Percentiles rank a stretch among this genome's conserved stretches.
phyloP scores from a whole-genome alignment of 2,888 invertebrate species.

The Agrotis clavis region DNA sequence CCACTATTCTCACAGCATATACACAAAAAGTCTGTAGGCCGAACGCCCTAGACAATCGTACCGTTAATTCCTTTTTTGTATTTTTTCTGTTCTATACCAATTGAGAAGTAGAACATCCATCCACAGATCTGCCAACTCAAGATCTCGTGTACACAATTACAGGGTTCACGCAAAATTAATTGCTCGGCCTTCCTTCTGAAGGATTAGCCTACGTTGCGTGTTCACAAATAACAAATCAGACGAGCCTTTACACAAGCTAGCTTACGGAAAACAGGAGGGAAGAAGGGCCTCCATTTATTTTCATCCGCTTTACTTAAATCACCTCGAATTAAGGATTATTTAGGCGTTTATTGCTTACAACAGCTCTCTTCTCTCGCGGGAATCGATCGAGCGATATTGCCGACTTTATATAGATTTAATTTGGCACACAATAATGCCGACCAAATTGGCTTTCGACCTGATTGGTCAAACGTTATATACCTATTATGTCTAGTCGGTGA shows the following conservation, averaged over 20 bases:
- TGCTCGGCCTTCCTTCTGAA: conserved; percentile 64
- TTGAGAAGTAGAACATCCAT: conserved; percentile 24
- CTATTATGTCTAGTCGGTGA: conserved; percentile 22
- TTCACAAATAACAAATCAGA: conserved; percentile 75
- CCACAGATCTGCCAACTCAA: conserved; percentile 1
- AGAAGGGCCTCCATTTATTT: conserved; percentile 77
- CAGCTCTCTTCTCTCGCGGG: conserved; percentile 52
- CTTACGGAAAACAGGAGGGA: conserved; percentile 61
- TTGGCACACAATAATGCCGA: conserved; percentile 38
- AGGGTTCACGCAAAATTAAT: conserved; percentile 66
- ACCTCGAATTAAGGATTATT: conserved; percentile 74
- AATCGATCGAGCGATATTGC: conserved; percentile 52
- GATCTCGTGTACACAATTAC: conserved; percentile 44
- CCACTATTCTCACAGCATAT: too few relatives aligned
- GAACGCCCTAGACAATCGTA: too few relatives aligned
- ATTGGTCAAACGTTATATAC: conserved; percentile 45
- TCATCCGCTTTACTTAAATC: conserved; percentile 78
- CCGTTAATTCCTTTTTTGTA: neutral
- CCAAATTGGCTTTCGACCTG: conserved; percentile 47
- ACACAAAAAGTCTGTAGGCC: too few relatives aligned
- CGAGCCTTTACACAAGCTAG: conserved; percentile 67
- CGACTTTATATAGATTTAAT: conserved; percentile 36
- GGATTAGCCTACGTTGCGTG: conserved; percentile 75
- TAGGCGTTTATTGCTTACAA: conserved; percentile 69
- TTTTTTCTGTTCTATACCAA: conserved; percentile 8